Evolutionary conservation across 2,113 vertebrate species (phyloP).

Genomic region (Cyprinodon variegatus): DNA sequence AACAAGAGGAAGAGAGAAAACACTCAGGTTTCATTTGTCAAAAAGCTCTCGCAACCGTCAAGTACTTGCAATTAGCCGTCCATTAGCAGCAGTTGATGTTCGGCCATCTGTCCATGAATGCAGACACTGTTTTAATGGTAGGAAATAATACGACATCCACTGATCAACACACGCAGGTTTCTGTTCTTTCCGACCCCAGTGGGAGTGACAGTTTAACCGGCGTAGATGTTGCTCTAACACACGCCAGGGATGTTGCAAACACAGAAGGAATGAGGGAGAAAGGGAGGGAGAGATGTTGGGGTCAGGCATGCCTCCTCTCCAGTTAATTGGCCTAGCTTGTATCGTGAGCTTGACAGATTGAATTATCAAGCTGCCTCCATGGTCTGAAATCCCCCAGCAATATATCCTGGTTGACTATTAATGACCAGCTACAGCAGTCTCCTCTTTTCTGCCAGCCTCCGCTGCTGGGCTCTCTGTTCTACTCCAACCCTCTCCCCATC

Average conservation of each 20-base stretch:
- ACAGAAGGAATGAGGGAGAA: conserved; percentile 41
- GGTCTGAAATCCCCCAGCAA: conserved; percentile 67
- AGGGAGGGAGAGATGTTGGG: conserved; percentile 39
- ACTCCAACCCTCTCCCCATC: conserved; percentile 3
- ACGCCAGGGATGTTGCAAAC: conserved; percentile 56
- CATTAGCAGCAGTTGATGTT: conserved; percentile 59
- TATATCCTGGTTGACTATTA: conserved; percentile 77
- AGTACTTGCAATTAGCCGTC: conserved; percentile 59
- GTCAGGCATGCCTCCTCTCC: conserved; percentile 74
- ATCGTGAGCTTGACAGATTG: conserved; percentile 75
- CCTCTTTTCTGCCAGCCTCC: conserved; percentile 33
- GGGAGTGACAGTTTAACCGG: conserved; percentile 65
- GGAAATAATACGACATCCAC: conserved; percentile 19
- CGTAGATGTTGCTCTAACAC: conserved; percentile 66
- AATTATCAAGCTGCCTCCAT: conserved; percentile 78
- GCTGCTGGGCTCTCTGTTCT: conserved; percentile 34
- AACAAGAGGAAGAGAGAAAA: conserved; percentile 30
- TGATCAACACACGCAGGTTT: conserved; percentile 15
- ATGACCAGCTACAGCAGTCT: conserved; percentile 66
- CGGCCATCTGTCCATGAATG: conserved; percentile 64
- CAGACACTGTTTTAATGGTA: conserved; percentile 23
- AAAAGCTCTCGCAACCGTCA: conserved; percentile 46
- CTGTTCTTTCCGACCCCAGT: conserved; percentile 51
- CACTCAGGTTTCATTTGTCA: conserved; percentile 48
- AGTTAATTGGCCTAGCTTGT: conserved; percentile 78